phyloP scores from a whole-genome alignment of 2,888 invertebrate species.

The Esperia sulphurella region DNA sequence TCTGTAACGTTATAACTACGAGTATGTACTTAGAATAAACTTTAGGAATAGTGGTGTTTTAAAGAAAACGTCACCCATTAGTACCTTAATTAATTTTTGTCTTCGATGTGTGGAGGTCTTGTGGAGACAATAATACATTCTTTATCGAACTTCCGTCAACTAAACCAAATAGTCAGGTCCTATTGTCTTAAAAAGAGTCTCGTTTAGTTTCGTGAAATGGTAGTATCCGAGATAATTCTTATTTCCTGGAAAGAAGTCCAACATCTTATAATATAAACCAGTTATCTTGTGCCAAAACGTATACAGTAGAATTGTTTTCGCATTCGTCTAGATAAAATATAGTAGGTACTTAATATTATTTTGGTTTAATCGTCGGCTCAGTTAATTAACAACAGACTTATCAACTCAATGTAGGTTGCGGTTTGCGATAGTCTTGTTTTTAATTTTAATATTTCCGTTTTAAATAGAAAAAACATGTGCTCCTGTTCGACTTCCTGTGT shows the following conservation, averaged over 20 bases:
- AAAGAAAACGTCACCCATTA: too few species aligned
- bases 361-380: slow-evolving; percentile 51
- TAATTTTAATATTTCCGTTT: slow-evolving; percentile 16
- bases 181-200: too few species aligned
- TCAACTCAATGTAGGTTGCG: slow-evolving; percentile 36
- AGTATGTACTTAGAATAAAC: too few species aligned
- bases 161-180: too few species aligned
- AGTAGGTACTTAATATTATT: slow-evolving; percentile 17
- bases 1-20: too few species aligned
- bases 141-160: too few species aligned
- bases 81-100: too few species aligned
- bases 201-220: neutral
- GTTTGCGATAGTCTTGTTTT: slow-evolving; percentile 24
- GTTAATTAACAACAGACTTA: slow-evolving; percentile 63
- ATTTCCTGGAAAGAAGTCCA: slow-evolving; percentile 37
- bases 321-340: slow-evolving; percentile 51
- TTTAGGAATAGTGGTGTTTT: too few species aligned
- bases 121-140: too few species aligned
- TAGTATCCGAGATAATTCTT: slow-evolving; percentile 11
- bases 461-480: slow-evolving; percentile 1
- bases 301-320: slow-evolving; percentile 45
- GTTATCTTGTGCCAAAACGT: slow-evolving; percentile 38
- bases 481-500: slow-evolving; percentile 2
- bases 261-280: slow-evolving; percentile 38
- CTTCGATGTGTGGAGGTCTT: too few species aligned